Base-by-base conservation (phyloP, 2,888 invertebrate species). In the Craniophora ligustri region DNA sequence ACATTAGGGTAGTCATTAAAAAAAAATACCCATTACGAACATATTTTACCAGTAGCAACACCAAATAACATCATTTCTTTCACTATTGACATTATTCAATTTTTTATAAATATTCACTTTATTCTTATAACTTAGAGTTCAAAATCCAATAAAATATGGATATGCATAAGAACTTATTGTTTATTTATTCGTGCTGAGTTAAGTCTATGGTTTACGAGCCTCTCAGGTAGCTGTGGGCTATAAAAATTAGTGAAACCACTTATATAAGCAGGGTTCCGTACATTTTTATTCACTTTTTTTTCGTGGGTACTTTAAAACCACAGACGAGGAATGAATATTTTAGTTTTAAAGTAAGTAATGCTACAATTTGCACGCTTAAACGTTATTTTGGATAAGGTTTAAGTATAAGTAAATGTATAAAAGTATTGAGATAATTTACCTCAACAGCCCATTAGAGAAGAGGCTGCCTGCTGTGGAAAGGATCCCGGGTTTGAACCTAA, bases 241-340 rank as follows among this genome's bases (percentile, higher is more conserved):
- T 77, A 75, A 77, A 76, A 77, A 76, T 75, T 77, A 56, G 78
- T 71, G 23, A 45, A 59, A 60, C 55, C 68, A 63, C 46, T 45
- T 61, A 36, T 50, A 47, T 44, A 59, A 55, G 26, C 57, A 15
- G 65, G 62, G 59, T 62, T 67, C 65, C 36, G 45, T 50, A 40
- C 18, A 1, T 2, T 19, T 7, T 16, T 13, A 7, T 45, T 36
- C 11, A 53, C n/a, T n/a, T n/a, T n/a, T n/a, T n/a, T n/a, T n/a
- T n/a, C n/a, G n/a, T n/a, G n/a, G n/a, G n/a, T 15, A 6, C 19
- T 4, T 23, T n/a, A 4, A 5, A 10, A 41, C 44, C 38, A 41
- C 44, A 48, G 30, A 28, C 38, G 7, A 42, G 10, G 23, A 21
- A 13, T 14, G 7, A 13, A 10, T 16, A 35, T 13, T 5, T 5